phyloP scores from a whole-genome alignment of 2,113 vertebrate genomes.

The Periophthalmodon schlosseri region DNA sequence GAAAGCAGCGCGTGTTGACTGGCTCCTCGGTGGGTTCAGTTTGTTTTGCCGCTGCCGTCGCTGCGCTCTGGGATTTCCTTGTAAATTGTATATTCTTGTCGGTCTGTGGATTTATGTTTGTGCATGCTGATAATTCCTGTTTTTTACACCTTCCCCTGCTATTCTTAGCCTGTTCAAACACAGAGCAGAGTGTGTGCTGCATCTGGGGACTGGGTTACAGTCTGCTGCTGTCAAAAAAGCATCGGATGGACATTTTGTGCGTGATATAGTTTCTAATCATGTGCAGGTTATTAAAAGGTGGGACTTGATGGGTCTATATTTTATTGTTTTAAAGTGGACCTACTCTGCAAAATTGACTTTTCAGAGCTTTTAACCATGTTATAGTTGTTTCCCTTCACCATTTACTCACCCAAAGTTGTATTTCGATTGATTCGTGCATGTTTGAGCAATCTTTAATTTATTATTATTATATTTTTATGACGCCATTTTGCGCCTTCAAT shows the following conservation, averaged over 20 bases:
- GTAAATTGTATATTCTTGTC: slow-evolving; percentile 18
- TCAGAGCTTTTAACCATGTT: no score
- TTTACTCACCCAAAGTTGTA: no score
- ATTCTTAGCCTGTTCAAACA: slow-evolving; percentile 43
- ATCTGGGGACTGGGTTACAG: slow-evolving; percentile 23
- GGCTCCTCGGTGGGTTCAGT: neutral
- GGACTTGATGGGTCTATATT: slow-evolving; percentile 51
- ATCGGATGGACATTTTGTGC: slow-evolving; percentile 35
- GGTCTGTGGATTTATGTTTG: slow-evolving; percentile 24
- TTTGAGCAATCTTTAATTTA: no score
- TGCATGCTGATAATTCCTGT: slow-evolving; percentile 37
- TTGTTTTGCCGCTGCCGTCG: neutral
- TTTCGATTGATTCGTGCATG: no score
- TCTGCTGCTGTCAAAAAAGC: slow-evolving; percentile 52
- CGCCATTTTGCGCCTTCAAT: no score
- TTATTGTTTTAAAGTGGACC: slow-evolving; percentile 49
- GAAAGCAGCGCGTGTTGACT: neutral
- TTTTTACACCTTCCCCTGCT: slow-evolving; percentile 18
- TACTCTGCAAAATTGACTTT: no score
- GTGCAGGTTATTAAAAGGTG: slow-evolving; percentile 56
- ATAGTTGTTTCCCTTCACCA: no score
- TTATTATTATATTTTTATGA: no score
- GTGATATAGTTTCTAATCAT: slow-evolving; percentile 51
- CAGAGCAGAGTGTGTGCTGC: slow-evolving; percentile 5
- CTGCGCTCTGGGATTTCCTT: slow-evolving; percentile 16